phyloP scores from a whole-genome alignment of 2,113 vertebrate genomes.

The Thamnaconus septentrionalis region DNA sequence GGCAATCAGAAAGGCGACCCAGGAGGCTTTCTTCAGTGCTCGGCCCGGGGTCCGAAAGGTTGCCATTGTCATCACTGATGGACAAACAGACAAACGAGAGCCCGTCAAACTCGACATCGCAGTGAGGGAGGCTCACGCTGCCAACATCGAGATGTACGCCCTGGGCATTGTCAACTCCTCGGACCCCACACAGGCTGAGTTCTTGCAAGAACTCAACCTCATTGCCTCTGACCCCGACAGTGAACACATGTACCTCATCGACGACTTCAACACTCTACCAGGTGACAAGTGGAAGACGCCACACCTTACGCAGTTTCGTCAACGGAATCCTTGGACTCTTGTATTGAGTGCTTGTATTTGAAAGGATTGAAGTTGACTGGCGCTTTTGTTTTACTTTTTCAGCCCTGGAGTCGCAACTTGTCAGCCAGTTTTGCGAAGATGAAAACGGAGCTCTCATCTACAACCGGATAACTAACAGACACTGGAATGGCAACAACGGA shows the following conservation, averaged over 20 bases:
- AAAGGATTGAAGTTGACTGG: no score
- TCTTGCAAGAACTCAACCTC: slow-evolving; percentile 85
- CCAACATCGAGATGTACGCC: slow-evolving; percentile 90
- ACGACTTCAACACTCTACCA: slow-evolving; percentile 89
- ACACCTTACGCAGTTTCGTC: neutral
- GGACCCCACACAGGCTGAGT: slow-evolving; percentile 83
- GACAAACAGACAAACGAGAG: slow-evolving; percentile 88
- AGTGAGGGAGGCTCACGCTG: slow-evolving; percentile 85
- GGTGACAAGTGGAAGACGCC: slow-evolving; percentile 63
- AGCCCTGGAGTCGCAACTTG: slow-evolving; percentile 89
- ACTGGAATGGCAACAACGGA: slow-evolving; percentile 61
- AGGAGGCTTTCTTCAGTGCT: slow-evolving; percentile 85
- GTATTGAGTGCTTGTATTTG: no score
- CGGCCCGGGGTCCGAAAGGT: slow-evolving; percentile 84
- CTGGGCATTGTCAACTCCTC: slow-evolving; percentile 87
- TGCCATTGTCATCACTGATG: slow-evolving; percentile 88
- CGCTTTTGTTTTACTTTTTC: slow-evolving; percentile 6
- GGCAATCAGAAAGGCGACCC: slow-evolving; percentile 86
- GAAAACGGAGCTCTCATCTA: slow-evolving; percentile 84
- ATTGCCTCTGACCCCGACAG: slow-evolving; percentile 90
- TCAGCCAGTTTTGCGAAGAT: slow-evolving; percentile 90
- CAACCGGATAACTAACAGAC: slow-evolving; percentile 76
- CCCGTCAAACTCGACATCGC: slow-evolving; percentile 84
- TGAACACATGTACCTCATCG: slow-evolving; percentile 89
- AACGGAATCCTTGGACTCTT: neutral